Percentiles rank a stretch among this genome's conserved stretches.
These are phyloP conservation scores for Tetraodon nigroviridis DNA, from an alignment of 2,113 vertebrate species.

Conservation along the genomic window DNA sequence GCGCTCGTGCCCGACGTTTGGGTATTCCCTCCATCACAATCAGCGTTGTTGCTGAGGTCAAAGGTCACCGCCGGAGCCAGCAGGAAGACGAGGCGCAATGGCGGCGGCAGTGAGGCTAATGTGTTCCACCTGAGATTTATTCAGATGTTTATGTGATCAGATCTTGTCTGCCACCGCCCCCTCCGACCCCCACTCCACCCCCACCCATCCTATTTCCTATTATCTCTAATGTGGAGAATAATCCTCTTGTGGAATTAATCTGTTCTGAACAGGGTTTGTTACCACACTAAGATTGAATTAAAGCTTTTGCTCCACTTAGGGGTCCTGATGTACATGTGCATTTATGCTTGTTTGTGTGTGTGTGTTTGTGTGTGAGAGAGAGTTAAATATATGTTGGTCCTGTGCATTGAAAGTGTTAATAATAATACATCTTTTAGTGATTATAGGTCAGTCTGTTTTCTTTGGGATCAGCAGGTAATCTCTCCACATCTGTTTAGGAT, in stretches of 20 bases:
- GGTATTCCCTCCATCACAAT: too few species aligned
- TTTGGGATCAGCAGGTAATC: conserved; percentile 9
- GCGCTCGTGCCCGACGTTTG: too few species aligned
- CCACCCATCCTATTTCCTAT: conserved; percentile 48
- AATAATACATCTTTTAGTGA: not conserved
- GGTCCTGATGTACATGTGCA: conserved; percentile 24
- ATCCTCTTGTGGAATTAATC: conserved; percentile 76
- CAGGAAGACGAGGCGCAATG: not conserved
- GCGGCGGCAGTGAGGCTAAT: conserved; percentile 36
- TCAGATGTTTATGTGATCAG: conserved; percentile 63
- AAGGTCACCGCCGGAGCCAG: not conserved
- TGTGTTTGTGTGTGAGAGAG: not conserved
- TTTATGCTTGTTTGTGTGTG: conserved; percentile 7
- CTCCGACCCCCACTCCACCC: too few species aligned
- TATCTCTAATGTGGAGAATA: conserved; percentile 67
- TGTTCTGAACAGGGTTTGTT: conserved; percentile 71
- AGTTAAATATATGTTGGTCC: not conserved
- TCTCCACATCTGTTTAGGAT: conserved; percentile 19
- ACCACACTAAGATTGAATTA: conserved; percentile 69
- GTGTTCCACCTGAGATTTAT: conserved; percentile 72
- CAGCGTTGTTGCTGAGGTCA: not conserved
- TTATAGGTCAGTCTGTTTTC: not conserved
- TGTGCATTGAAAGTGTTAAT: not conserved
- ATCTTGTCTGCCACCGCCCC: too few species aligned
- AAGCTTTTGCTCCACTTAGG: conserved; percentile 55